Percentiles rank a stretch among this genome's conserved stretches.
Conservation (phyloP, 2,113 vertebrate genomes). For the Cinclus cinclus region DNA sequence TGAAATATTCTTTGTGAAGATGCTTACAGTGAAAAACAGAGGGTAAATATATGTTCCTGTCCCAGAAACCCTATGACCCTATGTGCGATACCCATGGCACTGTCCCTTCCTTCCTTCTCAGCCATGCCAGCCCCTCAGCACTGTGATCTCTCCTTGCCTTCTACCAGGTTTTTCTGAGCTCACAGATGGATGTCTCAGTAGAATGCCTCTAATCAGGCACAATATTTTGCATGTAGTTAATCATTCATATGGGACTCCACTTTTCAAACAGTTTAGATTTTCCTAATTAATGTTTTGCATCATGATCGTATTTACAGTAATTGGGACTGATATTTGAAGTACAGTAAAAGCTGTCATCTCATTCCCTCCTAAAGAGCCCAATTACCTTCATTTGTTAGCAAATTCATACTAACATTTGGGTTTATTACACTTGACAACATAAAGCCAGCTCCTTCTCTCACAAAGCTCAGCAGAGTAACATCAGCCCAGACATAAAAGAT, state of each 20-base stretch:
- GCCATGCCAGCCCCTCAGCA: accelerated
- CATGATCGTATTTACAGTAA: conserved; percentile 70
- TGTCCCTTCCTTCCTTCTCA: neutral
- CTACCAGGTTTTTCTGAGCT: conserved; percentile 30
- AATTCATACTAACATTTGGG: conserved; percentile 43
- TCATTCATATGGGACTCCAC: conserved; percentile 61
- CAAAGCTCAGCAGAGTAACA: neutral
- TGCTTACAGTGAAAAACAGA: neutral
- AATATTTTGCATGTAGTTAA: conserved; percentile 61
- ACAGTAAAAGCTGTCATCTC: conserved; percentile 72
- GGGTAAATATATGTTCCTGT: neutral
- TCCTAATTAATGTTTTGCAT: conserved; percentile 72
- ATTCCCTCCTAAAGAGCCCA: conserved; percentile 50
- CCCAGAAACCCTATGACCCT: neutral
- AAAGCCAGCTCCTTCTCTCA: neutral
- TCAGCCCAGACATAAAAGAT: neutral
- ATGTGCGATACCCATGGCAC: accelerated
- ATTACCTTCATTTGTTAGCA: conserved; percentile 70
- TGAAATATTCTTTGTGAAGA: neutral
- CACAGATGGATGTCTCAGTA: conserved; percentile 59
- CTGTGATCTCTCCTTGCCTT: neutral
- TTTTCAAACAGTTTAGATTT: conserved; percentile 62
- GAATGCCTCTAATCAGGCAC: conserved; percentile 55
- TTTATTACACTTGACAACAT: conserved; percentile 38
- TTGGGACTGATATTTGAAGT: conserved; percentile 68